Base-by-base conservation (phyloP, 2,797 vertebrate genomes). In the Selene dorsalis region DNA sequence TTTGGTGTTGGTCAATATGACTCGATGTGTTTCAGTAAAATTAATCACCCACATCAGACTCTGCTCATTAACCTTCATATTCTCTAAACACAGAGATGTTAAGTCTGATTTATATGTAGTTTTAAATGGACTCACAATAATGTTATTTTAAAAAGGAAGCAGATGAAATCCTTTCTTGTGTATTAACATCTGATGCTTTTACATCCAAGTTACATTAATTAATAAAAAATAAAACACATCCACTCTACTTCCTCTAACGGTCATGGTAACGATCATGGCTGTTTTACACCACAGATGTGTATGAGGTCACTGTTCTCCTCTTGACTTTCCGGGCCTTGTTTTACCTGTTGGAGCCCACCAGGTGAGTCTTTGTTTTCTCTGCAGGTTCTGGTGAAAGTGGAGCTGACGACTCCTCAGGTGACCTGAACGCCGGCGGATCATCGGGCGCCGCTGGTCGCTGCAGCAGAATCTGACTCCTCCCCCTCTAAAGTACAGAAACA, bases 301-400 rank as follows among this genome's bases (percentile, higher is more conserved):
- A 3, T 20, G 12, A 30, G 20, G 28, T 64, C 45, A 16, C 41
- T 32, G 20, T 55, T 50, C 39, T 30, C 30, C 28, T 1, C 24
- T 58, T 6, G 55, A 0, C 30, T 75, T 48, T 48, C 5, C 12
- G 6, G 28, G 38, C 14, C 56, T 28, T 75, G n/a, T 48, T 53
- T 18, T 64, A 60, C 50, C 58, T 78, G 41, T 69, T 32, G 68
- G 71, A 53, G 60, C 52, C 32, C 30, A 75, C 62, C 57, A 79
- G 85, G 82, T 82, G 79, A 87, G 82, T 77, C 11, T 75, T 5
- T 72, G 59, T 76, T 74, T 41, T 39, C 48, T 84, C 75, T 75
- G 60, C 75, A 87, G 78, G 65, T 63, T 62, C 38, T 17, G 17
- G 30, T 4, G 16, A 6, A 2, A 32, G 18, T 8, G 67, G 11